These are phyloP conservation scores for Mya arenaria DNA, from an alignment of 1,140 invertebrate genomes.

Conservation along the genomic window DNA sequence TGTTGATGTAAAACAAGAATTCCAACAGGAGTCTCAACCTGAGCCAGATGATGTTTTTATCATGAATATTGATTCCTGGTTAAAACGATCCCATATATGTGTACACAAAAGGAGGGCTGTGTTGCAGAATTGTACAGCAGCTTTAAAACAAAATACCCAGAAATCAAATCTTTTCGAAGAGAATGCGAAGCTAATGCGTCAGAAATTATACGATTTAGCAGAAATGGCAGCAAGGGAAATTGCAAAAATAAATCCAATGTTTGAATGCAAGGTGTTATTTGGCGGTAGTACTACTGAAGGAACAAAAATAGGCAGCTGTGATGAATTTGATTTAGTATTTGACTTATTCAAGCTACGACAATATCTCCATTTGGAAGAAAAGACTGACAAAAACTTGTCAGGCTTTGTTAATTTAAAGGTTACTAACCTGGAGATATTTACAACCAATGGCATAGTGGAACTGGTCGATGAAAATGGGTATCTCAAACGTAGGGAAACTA, in stretches of 20 bases:
- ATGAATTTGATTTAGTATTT: conserved; percentile 10
- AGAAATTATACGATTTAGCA: background rate
- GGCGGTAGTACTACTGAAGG: conserved; percentile 1
- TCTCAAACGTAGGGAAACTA: background rate
- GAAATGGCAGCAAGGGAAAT: background rate
- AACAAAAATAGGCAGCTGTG: background rate
- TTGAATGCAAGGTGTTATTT: background rate
- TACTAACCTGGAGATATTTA: background rate
- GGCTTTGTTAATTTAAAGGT: conserved; percentile 1
- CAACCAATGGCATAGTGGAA: background rate
- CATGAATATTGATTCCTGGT: conserved; percentile 1
- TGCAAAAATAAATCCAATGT: background rate
- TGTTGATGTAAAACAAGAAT: too few species aligned
- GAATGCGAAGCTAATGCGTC: background rate
- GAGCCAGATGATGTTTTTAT: background rate
- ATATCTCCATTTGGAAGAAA: background rate
- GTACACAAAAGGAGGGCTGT: background rate
- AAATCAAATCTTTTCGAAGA: background rate
- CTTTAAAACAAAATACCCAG: background rate
- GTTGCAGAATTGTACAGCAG: background rate
- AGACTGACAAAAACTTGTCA: background rate
- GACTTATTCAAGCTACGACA: conserved; percentile 3
- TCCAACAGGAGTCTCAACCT: background rate
- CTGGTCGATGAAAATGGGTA: background rate
- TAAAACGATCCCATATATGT: background rate